phyloP scores from a whole-genome alignment of 2,113 vertebrate genomes.

The Vidua chalybeata region DNA sequence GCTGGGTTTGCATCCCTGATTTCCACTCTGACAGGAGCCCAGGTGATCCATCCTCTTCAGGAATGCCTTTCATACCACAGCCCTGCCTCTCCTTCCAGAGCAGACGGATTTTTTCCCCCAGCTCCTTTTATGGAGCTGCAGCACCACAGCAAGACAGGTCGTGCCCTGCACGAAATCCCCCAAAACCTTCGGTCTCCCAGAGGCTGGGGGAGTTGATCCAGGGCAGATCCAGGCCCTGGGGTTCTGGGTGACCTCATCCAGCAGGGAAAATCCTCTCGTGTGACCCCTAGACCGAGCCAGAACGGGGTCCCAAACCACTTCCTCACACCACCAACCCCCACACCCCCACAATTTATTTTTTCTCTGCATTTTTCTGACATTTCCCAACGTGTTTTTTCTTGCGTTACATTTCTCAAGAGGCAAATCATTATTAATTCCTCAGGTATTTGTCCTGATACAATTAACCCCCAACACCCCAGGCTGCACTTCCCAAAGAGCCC shows the following conservation, averaged over 20 bases:
- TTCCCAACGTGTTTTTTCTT: constrained; percentile 63
- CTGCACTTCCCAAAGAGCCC: neutral
- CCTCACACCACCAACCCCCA: neutral
- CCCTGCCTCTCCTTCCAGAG: neutral
- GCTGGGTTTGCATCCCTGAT: neutral
- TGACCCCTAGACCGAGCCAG: rapidly evolving
- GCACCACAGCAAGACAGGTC: neutral
- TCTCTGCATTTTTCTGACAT: constrained; percentile 24
- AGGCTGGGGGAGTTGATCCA: neutral
- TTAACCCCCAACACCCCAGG: neutral
- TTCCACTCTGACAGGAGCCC: neutral
- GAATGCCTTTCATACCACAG: neutral
- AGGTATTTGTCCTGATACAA: neutral
- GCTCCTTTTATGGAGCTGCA: neutral
- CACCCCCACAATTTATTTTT: neutral
- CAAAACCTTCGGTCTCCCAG: neutral
- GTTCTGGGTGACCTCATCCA: neutral
- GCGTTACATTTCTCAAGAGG: constrained; percentile 17
- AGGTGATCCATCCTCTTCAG: neutral
- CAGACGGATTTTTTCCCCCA: neutral
- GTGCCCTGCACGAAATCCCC: neutral
- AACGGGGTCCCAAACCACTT: rapidly evolving
- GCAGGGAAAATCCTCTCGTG: neutral
- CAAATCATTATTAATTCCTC: constrained; percentile 60
- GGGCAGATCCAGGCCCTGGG: neutral